A percentile compares a stretch with the other conserved stretches of the same genome.
phyloP scores from a whole-genome alignment of 2,888 invertebrate species.

The Limenitis arthemis region DNA sequence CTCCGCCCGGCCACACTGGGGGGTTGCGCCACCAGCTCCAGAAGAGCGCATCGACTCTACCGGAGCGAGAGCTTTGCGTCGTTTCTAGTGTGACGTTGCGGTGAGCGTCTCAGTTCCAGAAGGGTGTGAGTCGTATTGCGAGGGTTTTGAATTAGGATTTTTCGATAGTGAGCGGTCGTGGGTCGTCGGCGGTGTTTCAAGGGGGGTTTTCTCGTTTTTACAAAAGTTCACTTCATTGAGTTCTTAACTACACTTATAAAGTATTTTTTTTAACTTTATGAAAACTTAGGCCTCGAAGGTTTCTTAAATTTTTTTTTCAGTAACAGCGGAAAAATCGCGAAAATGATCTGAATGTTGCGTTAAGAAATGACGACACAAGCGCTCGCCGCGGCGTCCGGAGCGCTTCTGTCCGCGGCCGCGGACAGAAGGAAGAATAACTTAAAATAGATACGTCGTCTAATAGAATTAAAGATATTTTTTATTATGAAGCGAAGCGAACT shows the following conservation, averaged over 20 bases:
- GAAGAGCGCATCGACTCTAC: conserved; percentile 32
- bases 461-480: conserved; percentile 33
- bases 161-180: conserved; percentile 34
- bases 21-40: conserved; percentile 22
- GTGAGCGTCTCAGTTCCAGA: conserved; percentile 29
- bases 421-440: conserved; percentile 18
- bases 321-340: conserved; percentile 34
- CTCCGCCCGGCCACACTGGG: conserved; percentile 51
- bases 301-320: conserved; percentile 5
- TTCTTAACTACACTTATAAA: conserved; percentile 22
- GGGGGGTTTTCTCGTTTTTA: conserved; percentile 43
- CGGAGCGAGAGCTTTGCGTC: conserved; percentile 28
- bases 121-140: conserved; percentile 33
- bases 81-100: conserved; percentile 22
- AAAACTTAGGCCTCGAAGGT: conserved; percentile 9
- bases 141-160: conserved; percentile 43
- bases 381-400: conserved; percentile 59
- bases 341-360: conserved; percentile 23
- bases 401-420: conserved; percentile 55
- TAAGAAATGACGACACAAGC: conserved; percentile 40
- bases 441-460: conserved; percentile 22
- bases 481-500: conserved; percentile 15
- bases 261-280: conserved; percentile 8
- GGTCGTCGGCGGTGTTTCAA: conserved; percentile 28
- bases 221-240: conserved; percentile 26